Base-by-base conservation (phyloP, 2,797 vertebrate species). In the Ctenosaura bakeri region DNA sequence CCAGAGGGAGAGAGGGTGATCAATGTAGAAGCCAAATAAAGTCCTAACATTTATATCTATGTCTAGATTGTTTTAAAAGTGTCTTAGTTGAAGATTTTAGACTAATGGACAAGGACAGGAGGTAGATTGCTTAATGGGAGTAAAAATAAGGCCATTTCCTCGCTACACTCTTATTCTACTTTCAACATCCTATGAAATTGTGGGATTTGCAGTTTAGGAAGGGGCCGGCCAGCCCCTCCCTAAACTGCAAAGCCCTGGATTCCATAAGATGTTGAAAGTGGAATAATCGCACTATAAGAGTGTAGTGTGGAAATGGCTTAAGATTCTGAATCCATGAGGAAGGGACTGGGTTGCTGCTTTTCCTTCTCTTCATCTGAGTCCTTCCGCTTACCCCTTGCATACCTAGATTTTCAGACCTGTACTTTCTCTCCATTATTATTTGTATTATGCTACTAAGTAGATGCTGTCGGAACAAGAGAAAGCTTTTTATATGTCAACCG, bases 11-110 rank as follows among this genome's bases (percentile, higher is more conserved):
- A 77, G 62, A 22, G 3, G 92, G 24, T 90, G 88, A 87, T 86
- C 93, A 77, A 92, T 95, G 94, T 94, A 95, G 93, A 90, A 89
- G 94, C 88, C 52, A 91, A 24, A 76, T 66, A 69, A 22, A 2
- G 92, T 73, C 88, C 32, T 4, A 95, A 92, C 50, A 95, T 97
- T 97, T 96, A 89, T 94, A 97, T 97, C 93, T 82, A 79, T 69
- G 90, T 93, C 86, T 91, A 94, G 95, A 92, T 89, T 95, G 94
- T 9, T 56, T 83, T 96, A 95, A 96, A 95, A 97, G 95, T 94
- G 50, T 93, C 83, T 95, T 89, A 89, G 14, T 85, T 93, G 42
- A 79, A 56, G 90, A 84, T 87, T 95, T 96, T 88, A 90, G 83
- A 94, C 91, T 88, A 94, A 92, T 42, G 59, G 86, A 46, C 35